Base-by-base conservation (phyloP, 64 coral and sea anemone species). In the Acropora tenuis region DNA sequence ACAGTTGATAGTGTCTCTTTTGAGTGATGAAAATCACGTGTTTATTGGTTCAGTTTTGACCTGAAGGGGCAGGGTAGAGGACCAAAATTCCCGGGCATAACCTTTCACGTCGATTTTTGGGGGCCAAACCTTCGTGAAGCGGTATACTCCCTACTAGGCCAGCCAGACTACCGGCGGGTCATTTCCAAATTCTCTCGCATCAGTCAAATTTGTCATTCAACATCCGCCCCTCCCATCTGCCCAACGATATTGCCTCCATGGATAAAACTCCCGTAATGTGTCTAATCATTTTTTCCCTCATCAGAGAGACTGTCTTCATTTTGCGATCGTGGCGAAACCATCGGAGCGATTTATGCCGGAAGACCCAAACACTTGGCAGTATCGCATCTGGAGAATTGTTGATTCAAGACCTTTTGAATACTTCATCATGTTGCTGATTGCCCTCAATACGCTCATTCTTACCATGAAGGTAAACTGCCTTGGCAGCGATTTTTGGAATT, bases 381-480 rank as follows among this genome's bases (percentile, higher is more conserved):
- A 97, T 48, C 83, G 95, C 65, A 68, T 97, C 50, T 97, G 95
- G 95, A 97, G 65, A 65, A 69, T 97, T 47, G 95, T 97, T 16
- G 95, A 97, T 74, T 97, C 92, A 8, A 94, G 95, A 16, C 84
- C 86, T 41, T 99, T 99, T 76, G 97, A 99, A 45, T 91, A 87
- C 74, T 93, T 94, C 41, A 99, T 99, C 71, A 99, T 99, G 97
- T 16, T 84, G 13, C 94, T 99, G 40, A 99, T 99, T 75, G 90
- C 94, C 11, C 88, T 99, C 12, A 99, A 99, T 72, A 99, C 97
- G 0, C 84, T 93, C 17, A 95, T 99, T 80, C 91, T 99, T 13
- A 99, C 93, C 84, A 95, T 99, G 94, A 93, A 95, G 91, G 97
- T 99, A 67, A 13, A 78, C 10, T 55, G 52, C 52, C 5, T 55